Conservation (phyloP, 2,888 invertebrate genomes). For the Zele albiditarsus region DNA sequence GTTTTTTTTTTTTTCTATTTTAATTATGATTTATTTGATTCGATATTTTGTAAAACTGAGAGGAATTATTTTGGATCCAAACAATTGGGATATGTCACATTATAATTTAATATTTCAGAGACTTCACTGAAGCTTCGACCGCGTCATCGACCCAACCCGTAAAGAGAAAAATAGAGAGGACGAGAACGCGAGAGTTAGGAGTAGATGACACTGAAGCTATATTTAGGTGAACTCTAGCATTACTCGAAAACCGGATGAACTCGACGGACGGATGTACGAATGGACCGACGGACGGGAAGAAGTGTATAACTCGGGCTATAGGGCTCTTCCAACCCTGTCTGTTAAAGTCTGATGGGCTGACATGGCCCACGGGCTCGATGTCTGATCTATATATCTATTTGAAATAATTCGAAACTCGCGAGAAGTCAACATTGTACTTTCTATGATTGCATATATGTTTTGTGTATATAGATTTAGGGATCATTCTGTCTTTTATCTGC, state of each 20-base stretch:
- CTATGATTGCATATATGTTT: not conserved
- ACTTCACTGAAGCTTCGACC: not conserved
- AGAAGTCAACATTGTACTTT: not conserved
- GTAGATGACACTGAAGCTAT: conserved; percentile 55
- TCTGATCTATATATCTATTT: conserved; percentile 58
- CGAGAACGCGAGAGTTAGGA: conserved; percentile 5
- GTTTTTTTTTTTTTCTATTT: no score
- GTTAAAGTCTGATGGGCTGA: conserved; percentile 58
- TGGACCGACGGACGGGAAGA: conserved; percentile 53
- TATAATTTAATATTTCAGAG: not conserved
- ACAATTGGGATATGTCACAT: not conserved
- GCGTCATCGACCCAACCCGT: conserved; percentile 6
- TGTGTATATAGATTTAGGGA: not conserved
- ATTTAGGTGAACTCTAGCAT: conserved; percentile 66
- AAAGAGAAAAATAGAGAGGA: not conserved
- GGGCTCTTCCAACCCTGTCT: conserved; percentile 53
- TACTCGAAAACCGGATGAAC: conserved; percentile 55
- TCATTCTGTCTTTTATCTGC: not conserved
- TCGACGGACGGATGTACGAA: conserved; percentile 54
- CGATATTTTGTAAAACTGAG: no score
- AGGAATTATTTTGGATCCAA: no score
- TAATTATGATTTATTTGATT: no score
- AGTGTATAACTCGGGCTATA: conserved; percentile 40
- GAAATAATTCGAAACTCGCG: conserved; percentile 41
- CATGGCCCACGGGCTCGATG: conserved; percentile 54